Conservation (phyloP, 2,888 invertebrate species). For the Quadroppia sp. region DNA sequence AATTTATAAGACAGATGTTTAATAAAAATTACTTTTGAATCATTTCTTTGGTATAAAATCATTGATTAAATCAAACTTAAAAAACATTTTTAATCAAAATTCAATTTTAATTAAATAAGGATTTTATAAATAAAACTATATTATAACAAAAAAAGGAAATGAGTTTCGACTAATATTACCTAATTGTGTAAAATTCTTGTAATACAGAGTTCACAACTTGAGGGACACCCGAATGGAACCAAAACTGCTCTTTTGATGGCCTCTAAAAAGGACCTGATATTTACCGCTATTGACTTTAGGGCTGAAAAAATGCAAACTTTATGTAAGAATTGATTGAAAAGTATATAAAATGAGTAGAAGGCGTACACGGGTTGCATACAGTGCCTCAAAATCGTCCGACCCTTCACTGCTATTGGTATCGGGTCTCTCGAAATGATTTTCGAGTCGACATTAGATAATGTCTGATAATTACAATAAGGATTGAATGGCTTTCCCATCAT, state of each 20-base stretch:
- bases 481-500: neutral
- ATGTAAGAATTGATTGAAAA: neutral
- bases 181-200: neutral
- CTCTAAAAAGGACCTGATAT: conserved; percentile 26
- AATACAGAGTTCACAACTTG: neutral
- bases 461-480: conserved; percentile 18
- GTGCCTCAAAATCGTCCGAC: conserved; percentile 18
- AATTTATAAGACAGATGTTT: too few relatives aligned
- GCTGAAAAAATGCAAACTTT: neutral
- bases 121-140: too few relatives aligned
- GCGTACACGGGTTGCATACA: conserved; percentile 29
- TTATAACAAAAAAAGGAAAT: too few relatives aligned
- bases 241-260: conserved; percentile 34
- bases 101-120: too few relatives aligned
- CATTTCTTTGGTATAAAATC: too few relatives aligned
- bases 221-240: conserved; percentile 25
- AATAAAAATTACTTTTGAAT: too few relatives aligned
- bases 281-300: conserved; percentile 30
- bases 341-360: neutral
- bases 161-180: too few relatives aligned
- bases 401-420: conserved; percentile 5
- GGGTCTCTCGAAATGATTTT: conserved; percentile 24
- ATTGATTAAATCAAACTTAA: too few relatives aligned
- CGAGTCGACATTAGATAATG: conserved; percentile 19
- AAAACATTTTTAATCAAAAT: too few relatives aligned